A percentile compares a stretch with the other conserved stretches of the same genome.
phyloP scores from a whole-genome alignment of 2,113 vertebrate genomes.

The Catharus fuscescens region DNA sequence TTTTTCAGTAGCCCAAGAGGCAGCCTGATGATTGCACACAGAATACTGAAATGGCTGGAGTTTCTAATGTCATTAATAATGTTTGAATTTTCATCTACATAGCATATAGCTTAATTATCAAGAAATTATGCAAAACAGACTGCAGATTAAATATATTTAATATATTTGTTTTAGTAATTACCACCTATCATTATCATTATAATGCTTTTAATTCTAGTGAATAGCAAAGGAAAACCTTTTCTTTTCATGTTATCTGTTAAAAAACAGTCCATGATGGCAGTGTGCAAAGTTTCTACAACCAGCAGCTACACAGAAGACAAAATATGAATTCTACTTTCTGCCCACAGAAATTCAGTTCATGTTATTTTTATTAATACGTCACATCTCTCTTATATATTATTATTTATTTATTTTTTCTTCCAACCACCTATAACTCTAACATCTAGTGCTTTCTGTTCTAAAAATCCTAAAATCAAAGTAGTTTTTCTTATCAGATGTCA shows the following conservation, averaged over 20 bases:
- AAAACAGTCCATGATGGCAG: not conserved
- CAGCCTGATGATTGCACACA: not conserved
- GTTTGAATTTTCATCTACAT: constrained; percentile 53
- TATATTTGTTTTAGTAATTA: constrained; percentile 59
- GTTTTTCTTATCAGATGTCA: not conserved
- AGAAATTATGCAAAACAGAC: constrained; percentile 10
- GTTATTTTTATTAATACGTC: not conserved
- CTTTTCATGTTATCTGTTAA: not conserved
- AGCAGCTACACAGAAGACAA: not conserved
- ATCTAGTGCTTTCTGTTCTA: not conserved
- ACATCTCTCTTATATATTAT: not conserved
- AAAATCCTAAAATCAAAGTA: not conserved
- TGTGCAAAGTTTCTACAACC: not conserved
- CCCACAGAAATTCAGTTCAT: not conserved
- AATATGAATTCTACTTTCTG: not conserved
- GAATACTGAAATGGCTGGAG: not conserved
- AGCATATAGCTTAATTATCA: constrained; percentile 26
- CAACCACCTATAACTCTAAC: not conserved
- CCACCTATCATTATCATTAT: constrained; percentile 9
- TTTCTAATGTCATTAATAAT: constrained; percentile 21
- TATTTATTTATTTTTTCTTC: not conserved
- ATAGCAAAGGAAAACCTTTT: not conserved
- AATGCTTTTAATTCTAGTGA: not conserved
- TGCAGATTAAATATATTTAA: constrained; percentile 47
- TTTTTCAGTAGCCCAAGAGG: not conserved